Evolutionary conservation across 2,113 vertebrate genomes (phyloP), one percentile per base, ranked within the genome.

Genomic region (Typhlomys cinereus): DNA sequence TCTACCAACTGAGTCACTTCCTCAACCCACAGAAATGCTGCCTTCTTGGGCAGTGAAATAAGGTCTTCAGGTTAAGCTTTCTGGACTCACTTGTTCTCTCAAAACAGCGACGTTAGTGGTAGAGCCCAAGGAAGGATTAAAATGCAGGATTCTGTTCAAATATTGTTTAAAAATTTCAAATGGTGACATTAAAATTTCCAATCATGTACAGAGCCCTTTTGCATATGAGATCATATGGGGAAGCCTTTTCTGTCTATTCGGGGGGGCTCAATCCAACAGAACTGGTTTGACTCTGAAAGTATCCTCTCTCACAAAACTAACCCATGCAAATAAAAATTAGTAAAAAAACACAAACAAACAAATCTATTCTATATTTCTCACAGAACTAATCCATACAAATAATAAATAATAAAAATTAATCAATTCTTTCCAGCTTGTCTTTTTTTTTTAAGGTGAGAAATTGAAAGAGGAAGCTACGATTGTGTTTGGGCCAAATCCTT

Each of bases 391-490:
- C 80, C 10, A 84, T 90, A 86, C 73, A 48, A 71, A 87, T 73
- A 92, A 90, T 90, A 84, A 34, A 46, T 27, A 54, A 48, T 88
- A 91, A 70, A 75, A 69, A 86, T 57, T 29, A 66, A 34, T 1
- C 5, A 23, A 15, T 83, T 39, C 23, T 78, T 29, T 54, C 81
- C 31, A 82, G 7, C 29, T 82, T 62, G 62, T 67, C 36, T 85
- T 66, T 62, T 39, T 94, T 90, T 83, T 85, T 3, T 46, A 94
- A 90, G 94, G 70, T 94, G 84, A 89, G 67, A 91, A 89, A 74
- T 69, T 29, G 1, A 62, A 74, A 36, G 85, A 89, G 94, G 94
- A 94, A 81, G 36, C 89, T 87, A 36, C 23, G 61, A 89, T 87
- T 89, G 31, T 81, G 4, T 91, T 89, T 62, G 67, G 50, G 50